A percentile compares a stretch with the other conserved stretches of the same genome.
These are phyloP conservation scores for Parasteatoda tepidariorum DNA, from an alignment of 1,140 invertebrate species.

Conservation along the genomic window DNA sequence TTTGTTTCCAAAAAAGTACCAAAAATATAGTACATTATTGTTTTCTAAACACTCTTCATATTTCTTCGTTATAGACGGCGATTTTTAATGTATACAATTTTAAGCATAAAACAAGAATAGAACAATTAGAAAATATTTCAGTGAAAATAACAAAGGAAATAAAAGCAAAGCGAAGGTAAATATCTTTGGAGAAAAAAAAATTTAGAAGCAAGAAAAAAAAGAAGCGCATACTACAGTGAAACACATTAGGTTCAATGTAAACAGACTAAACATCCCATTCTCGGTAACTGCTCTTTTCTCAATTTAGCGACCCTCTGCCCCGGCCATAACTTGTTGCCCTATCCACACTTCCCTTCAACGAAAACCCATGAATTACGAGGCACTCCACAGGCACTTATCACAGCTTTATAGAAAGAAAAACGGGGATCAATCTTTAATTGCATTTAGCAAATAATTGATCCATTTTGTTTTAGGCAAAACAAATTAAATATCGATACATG, in stretches of 20 bases:
- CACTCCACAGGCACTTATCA: not conserved
- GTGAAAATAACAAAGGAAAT: too few species aligned
- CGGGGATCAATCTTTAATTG: too few species aligned
- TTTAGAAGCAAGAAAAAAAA: not conserved
- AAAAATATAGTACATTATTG: too few species aligned
- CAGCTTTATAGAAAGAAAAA: not conserved
- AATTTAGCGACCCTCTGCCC: conserved; percentile 30
- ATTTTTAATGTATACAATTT: too few species aligned
- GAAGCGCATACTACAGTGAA: not conserved
- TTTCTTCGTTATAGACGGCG: too few species aligned
- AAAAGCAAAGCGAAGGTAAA: not conserved
- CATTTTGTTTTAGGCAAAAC: too few species aligned
- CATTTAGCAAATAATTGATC: too few species aligned
- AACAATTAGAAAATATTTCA: too few species aligned
- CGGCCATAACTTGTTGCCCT: conserved; percentile 17
- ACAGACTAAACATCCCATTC: conserved; percentile 45
- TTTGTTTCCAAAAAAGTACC: too few species aligned
- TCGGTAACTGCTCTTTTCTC: conserved; percentile 20
- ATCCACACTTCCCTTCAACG: not conserved
- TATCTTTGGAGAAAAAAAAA: not conserved
- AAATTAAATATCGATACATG: too few species aligned
- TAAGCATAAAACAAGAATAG: too few species aligned
- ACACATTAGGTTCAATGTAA: conserved; percentile 35
- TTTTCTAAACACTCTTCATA: too few species aligned
- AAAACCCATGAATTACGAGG: conserved; percentile 14